phyloP scores from a whole-genome alignment of 2,113 vertebrate genomes.

The Notothenia coriiceps region DNA sequence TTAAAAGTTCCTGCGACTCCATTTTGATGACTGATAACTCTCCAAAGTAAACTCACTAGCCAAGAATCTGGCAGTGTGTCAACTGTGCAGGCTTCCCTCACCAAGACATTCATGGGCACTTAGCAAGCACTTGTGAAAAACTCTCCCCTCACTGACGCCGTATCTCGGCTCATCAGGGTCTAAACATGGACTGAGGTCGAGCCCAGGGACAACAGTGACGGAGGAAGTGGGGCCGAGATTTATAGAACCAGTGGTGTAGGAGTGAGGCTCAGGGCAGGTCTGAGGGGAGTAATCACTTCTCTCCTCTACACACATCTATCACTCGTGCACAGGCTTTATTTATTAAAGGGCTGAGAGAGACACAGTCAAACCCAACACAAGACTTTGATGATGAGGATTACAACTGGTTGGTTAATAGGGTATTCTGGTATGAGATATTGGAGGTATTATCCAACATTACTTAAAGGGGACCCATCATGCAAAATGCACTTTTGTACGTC shows the following conservation, averaged over 20 bases:
- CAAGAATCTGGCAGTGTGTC: constrained; percentile 48
- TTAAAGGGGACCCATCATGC: not conserved
- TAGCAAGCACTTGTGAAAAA: constrained; percentile 32
- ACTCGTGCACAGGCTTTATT: constrained; percentile 46
- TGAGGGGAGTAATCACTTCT: constrained; percentile 46
- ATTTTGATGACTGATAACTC: constrained; percentile 47
- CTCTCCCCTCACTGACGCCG: constrained; percentile 17
- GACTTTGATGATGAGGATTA: not conserved
- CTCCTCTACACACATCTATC: constrained; percentile 29
- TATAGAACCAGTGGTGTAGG: constrained; percentile 43
- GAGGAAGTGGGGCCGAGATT: constrained; percentile 57
- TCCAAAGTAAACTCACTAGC: constrained; percentile 41
- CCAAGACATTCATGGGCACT: constrained; percentile 7
- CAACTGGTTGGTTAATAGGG: constrained; percentile 18
- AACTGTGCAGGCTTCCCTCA: constrained; percentile 32
- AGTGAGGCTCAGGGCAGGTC: constrained; percentile 42
- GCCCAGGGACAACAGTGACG: constrained; percentile 27
- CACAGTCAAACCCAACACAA: not conserved
- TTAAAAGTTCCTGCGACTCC: constrained; percentile 31
- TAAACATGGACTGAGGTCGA: constrained; percentile 33
- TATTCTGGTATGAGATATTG: constrained; percentile 6
- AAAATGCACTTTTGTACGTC: no score
- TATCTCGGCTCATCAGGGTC: constrained; percentile 34
- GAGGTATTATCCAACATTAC: not conserved
- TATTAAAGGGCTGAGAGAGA: constrained; percentile 20